phyloP scores from a whole-genome alignment of 2,797 vertebrate genomes.

The Rhynchonycteris naso region DNA sequence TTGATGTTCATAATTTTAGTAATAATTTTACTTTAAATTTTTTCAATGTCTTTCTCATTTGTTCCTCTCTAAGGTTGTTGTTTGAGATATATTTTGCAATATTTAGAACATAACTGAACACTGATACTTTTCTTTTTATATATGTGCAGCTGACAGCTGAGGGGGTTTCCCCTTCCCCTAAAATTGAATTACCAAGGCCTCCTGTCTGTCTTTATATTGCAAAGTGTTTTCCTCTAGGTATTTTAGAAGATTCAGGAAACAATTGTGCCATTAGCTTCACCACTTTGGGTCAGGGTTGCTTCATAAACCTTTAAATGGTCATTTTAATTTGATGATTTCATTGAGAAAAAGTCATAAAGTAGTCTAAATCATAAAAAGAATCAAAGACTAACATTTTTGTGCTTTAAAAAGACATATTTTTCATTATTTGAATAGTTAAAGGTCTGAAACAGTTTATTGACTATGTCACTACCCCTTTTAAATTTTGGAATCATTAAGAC shows the following conservation, averaged over 20 bases:
- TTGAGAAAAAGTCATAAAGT: conserved; percentile 70
- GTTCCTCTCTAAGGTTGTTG: background rate
- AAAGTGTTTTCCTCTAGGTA: conserved; percentile 34
- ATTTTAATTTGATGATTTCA: conserved; percentile 78
- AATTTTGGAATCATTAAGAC: conserved; percentile 53
- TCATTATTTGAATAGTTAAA: conserved; percentile 69
- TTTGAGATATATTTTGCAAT: conserved; percentile 34
- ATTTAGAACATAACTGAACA: conserved; percentile 37
- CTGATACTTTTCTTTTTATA: background rate
- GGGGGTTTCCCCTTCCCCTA: background rate
- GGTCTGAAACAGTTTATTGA: conserved; percentile 55
- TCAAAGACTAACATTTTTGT: conserved; percentile 62
- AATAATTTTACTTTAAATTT: background rate
- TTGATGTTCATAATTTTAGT: conserved; percentile 2
- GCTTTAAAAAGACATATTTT: conserved; percentile 68
- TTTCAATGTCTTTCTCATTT: background rate
- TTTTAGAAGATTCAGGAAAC: conserved; percentile 62
- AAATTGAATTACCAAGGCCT: conserved; percentile 56
- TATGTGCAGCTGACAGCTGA: conserved; percentile 21
- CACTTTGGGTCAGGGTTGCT: conserved; percentile 53
- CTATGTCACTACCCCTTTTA: conserved; percentile 58
- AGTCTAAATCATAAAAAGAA: conserved; percentile 66
- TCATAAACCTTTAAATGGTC: conserved; percentile 73
- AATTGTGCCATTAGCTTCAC: conserved; percentile 55
- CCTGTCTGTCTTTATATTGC: background rate